Evolutionary conservation across 2,113 vertebrate species (phyloP).

Genomic region (Crypturellus undulatus): DNA sequence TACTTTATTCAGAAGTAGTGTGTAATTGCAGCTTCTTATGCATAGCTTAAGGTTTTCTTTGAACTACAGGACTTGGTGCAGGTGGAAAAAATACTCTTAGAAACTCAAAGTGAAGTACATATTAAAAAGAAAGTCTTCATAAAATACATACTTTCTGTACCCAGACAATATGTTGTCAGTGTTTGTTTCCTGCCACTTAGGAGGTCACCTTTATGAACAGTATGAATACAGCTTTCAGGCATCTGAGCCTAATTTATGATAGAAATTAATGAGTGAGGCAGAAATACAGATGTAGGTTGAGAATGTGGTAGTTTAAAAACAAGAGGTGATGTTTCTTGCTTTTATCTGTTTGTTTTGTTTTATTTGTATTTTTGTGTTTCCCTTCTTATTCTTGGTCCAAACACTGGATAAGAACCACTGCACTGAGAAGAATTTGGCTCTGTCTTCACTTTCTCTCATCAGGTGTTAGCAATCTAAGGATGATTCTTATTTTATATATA

Average conservation of each 20-base stretch:
- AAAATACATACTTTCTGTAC: not conserved
- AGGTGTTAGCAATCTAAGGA: not conserved
- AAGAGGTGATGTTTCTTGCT: not conserved
- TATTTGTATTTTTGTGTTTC: not conserved
- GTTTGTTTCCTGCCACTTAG: not conserved
- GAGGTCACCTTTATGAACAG: not conserved
- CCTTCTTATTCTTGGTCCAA: accelerated
- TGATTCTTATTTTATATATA: not conserved
- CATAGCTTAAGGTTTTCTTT: not conserved
- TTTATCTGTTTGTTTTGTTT: not conserved
- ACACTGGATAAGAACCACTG: not conserved
- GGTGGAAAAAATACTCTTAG: not conserved
- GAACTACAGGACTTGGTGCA: not conserved
- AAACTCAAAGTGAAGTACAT: not conserved
- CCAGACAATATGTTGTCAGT: not conserved
- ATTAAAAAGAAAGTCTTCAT: not conserved
- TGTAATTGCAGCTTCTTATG: not conserved
- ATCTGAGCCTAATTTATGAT: not conserved
- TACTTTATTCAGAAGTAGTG: not conserved
- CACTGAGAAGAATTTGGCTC: not conserved
- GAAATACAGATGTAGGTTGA: not conserved
- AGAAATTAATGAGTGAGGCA: not conserved
- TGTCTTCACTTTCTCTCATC: not conserved
- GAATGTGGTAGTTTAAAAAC: not conserved
- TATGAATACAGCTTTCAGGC: not conserved